Evolutionary conservation across 2,797 vertebrate genomes (phyloP), one percentile per base, ranked within the genome.

Genomic region (Scarus forsteni): DNA sequence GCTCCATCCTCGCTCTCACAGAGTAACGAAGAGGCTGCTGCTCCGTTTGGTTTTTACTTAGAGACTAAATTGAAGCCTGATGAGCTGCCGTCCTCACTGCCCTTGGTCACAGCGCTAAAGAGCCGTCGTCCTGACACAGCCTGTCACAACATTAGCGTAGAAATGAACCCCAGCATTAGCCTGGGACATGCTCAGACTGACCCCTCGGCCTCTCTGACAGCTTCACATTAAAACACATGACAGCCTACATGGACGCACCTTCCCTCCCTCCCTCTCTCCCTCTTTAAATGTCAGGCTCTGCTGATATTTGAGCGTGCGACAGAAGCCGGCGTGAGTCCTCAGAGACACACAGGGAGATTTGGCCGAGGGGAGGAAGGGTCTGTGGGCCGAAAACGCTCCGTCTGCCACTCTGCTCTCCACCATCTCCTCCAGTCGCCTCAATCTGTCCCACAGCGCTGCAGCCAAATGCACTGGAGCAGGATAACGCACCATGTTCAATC

Each of bases 351-450:
- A 36, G 56, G 46, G 73, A 63, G 71, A 55, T 75, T 73, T 83
- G 82, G 77, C 80, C 36, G 63, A 35, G 55, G 11, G 42, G 58
- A 49, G 45, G n/a, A 12, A 67, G 60, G 81, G 70, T 83, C 68
- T 81, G n/a, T 73, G 56, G 79, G 77, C 70, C 11, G 53, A 72
- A 62, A 55, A 14, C 10, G 0, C 80, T 60, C 81, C 71, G 83
- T 81, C 81, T 83, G 83, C 77, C 64, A 54, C 80, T 58, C 16
- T 6, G 0, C 66, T 48, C 77, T 34, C 56, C 57, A 50, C 10
- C 60, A 19, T 36, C 54, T 70, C 58, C 48, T 44, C 15, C 42
- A 15, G 19, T 10, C 66, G 10, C 51, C 36, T 8, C 51, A 77
- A 68, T 49, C 60, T 69, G 62, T 52, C 66, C 43, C 11, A 6